phyloP scores from a whole-genome alignment of 2,113 vertebrate genomes.

The Rhea pennata region DNA sequence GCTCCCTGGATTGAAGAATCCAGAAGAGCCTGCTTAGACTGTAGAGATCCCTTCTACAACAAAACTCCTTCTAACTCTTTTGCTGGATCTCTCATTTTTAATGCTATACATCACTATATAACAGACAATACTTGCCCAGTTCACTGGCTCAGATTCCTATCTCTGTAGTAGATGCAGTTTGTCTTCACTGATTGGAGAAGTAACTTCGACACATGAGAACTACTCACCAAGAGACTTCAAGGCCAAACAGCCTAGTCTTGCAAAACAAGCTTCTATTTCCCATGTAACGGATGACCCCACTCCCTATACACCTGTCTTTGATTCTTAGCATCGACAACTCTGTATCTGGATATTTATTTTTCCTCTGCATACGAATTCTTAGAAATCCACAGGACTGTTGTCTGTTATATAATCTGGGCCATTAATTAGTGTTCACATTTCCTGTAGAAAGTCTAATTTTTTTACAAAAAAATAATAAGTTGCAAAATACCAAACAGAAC shows the following conservation, averaged over 20 bases:
- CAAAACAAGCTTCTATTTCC: neutral
- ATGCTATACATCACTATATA: rapidly evolving
- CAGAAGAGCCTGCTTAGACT: rapidly evolving
- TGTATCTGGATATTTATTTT: rapidly evolving
- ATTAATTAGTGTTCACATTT: rapidly evolving
- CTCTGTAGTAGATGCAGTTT: no score
- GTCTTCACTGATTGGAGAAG: neutral
- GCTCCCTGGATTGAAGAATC: no score
- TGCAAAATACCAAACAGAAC: rapidly evolving
- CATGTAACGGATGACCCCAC: rapidly evolving
- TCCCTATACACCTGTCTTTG: neutral
- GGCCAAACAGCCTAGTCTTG: rapidly evolving
- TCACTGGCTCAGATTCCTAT: no score
- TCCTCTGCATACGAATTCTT: rapidly evolving
- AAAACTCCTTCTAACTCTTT: rapidly evolving
- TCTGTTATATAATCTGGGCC: rapidly evolving
- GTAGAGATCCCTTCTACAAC: rapidly evolving
- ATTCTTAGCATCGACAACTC: rapidly evolving
- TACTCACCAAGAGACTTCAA: neutral
- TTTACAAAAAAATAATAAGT: neutral
- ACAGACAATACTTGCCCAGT: neutral
- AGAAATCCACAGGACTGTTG: neutral
- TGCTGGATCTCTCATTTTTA: neutral
- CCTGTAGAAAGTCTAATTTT: neutral
- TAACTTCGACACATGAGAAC: neutral